These are phyloP conservation scores for Solea solea DNA, from an alignment of 2,113 vertebrate species.

Conservation along the genomic window DNA sequence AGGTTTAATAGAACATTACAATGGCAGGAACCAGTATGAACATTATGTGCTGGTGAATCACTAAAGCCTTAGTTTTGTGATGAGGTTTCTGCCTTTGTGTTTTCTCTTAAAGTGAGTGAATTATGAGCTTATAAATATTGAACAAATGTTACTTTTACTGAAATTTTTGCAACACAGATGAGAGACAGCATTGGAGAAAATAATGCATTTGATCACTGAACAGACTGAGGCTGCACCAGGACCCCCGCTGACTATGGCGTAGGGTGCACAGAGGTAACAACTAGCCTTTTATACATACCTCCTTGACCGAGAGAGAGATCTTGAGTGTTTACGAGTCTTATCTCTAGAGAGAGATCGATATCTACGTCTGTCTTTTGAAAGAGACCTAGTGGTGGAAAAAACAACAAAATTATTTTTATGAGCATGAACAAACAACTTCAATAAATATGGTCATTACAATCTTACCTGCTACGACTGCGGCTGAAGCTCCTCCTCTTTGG, in stretches of 20 bases:
- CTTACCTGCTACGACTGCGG: constrained; percentile 95
- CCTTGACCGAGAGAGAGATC: constrained; percentile 94
- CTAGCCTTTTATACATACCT: constrained; percentile 79
- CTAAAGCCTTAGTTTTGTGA: no score
- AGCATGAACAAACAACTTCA: background rate
- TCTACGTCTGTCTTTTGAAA: constrained; percentile 94
- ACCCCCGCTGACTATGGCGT: no score
- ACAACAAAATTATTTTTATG: background rate
- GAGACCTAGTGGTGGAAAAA: constrained; percentile 81
- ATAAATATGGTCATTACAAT: background rate
- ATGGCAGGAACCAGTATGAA: no score
- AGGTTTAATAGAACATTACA: no score
- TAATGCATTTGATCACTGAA: background rate
- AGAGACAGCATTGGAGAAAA: background rate
- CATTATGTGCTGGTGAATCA: no score
- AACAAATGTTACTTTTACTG: background rate
- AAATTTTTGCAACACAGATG: no score
- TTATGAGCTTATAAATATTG: background rate
- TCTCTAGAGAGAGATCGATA: constrained; percentile 94
- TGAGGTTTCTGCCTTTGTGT: background rate
- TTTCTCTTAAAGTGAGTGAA: background rate
- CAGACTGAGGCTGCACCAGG: background rate
- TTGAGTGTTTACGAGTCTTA: constrained; percentile 93
- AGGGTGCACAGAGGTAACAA: background rate
- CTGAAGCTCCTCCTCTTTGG: constrained; percentile 94